A percentile compares a stretch with the other conserved stretches of the same genome.
These are phyloP conservation scores for Rhinichthys klamathensis DNA, from an alignment of 2,113 vertebrate species.

Conservation along the genomic window DNA sequence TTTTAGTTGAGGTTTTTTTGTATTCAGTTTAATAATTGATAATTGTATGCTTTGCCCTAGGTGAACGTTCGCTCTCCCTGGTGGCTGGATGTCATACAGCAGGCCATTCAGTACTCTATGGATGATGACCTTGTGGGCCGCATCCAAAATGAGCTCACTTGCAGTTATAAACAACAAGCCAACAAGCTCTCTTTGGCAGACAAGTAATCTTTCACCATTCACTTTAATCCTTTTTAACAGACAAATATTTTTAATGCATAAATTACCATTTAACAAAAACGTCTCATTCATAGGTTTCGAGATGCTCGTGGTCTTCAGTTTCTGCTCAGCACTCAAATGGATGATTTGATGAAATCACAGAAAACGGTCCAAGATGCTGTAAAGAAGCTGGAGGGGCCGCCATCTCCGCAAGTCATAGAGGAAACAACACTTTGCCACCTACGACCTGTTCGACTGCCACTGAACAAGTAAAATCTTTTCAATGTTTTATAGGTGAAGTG, in stretches of 20 bases:
- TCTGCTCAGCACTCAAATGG: slow-evolving; percentile 88
- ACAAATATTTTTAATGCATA: background rate
- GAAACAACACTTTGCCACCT: slow-evolving; percentile 84
- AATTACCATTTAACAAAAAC: background rate
- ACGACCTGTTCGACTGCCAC: slow-evolving; percentile 87
- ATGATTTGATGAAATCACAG: slow-evolving; percentile 89
- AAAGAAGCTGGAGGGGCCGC: slow-evolving; percentile 89
- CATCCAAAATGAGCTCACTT: slow-evolving; percentile 90
- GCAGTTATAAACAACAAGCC: slow-evolving; percentile 91
- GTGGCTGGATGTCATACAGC: slow-evolving; percentile 94
- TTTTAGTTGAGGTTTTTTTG: background rate
- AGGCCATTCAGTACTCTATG: slow-evolving; percentile 81
- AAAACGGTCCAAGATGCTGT: slow-evolving; percentile 91
- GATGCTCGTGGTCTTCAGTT: slow-evolving; percentile 91
- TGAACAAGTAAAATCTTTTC: slow-evolving; percentile 86
- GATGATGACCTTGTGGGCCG: slow-evolving; percentile 92
- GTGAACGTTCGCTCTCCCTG: slow-evolving; percentile 85
- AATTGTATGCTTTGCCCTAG: slow-evolving; percentile 51
- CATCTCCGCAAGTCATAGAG: slow-evolving; percentile 90
- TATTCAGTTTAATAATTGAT: background rate
- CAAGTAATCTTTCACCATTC: slow-evolving; percentile 77
- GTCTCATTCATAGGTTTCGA: slow-evolving; percentile 80
- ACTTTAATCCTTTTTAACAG: background rate
- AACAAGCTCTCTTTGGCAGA: slow-evolving; percentile 93
- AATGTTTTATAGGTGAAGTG: background rate